phyloP scores from a whole-genome alignment of 2,888 invertebrate species.

The Scaptomyza reducta region DNA sequence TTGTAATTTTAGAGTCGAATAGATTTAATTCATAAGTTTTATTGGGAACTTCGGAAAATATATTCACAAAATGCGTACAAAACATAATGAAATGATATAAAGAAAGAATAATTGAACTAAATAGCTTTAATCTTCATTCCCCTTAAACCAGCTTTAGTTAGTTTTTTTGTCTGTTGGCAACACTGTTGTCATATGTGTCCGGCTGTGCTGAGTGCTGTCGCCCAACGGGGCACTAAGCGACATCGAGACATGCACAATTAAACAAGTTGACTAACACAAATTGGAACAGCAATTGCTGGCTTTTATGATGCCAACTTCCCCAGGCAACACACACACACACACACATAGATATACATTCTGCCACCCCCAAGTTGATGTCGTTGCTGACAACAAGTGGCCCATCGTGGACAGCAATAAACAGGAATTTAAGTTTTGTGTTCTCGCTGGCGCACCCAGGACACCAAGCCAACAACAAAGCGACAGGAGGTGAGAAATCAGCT shows the following conservation, averaged over 20 bases:
- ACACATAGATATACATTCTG: no score
- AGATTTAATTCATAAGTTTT: no score
- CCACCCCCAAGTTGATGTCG: no score
- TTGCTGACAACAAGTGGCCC: conserved; percentile 59
- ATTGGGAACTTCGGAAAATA: no score
- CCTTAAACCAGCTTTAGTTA: no score
- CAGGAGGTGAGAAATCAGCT: conserved; percentile 1
- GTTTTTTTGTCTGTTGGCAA: neutral
- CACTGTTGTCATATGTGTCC: neutral
- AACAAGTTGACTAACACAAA: conserved; percentile 56
- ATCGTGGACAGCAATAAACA: conserved; percentile 51
- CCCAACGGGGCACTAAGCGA: conserved; percentile 46
- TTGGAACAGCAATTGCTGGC: conserved; percentile 56
- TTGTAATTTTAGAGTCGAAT: no score
- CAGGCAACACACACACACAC: no score
- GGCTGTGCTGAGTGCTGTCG: neutral
- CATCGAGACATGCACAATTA: conserved; percentile 75
- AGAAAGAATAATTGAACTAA: no score
- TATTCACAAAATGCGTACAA: no score
- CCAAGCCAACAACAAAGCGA: neutral
- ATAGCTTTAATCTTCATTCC: no score
- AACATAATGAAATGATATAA: no score
- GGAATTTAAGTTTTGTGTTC: conserved; percentile 39
- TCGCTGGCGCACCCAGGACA: conserved; percentile 28
- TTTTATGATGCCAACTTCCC: no score